phyloP scores from a whole-genome alignment of 2,113 vertebrate species.

The Dermatemys mawii region DNA sequence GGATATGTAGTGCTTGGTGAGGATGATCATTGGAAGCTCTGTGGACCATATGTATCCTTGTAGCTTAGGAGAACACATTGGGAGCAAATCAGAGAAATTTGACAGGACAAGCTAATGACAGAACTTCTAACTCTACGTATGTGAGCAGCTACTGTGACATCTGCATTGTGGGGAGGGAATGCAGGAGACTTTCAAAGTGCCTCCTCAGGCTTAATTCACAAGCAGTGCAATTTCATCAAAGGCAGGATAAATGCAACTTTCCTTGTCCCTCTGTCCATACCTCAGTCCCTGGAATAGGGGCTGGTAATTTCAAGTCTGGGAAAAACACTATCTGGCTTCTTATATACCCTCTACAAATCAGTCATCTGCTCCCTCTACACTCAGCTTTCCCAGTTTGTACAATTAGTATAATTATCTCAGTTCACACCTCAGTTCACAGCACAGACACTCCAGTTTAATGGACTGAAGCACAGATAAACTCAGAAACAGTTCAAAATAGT shows the following conservation, averaged over 20 bases:
- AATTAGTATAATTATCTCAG: slow-evolving; percentile 69
- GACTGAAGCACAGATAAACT: slow-evolving; percentile 52
- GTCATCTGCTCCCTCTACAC: background rate
- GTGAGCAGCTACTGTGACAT: background rate
- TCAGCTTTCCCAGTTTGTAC: slow-evolving; percentile 38
- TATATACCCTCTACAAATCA: slow-evolving; percentile 16
- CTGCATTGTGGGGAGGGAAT: background rate
- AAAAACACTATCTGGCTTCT: background rate
- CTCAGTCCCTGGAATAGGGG: background rate
- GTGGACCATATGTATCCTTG: background rate
- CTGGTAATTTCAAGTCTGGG: background rate
- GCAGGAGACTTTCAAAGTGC: background rate
- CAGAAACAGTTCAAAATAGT: slow-evolving; percentile 41
- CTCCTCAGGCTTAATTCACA: background rate
- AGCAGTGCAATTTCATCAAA: background rate
- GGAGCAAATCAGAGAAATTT: background rate
- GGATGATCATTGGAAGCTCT: background rate
- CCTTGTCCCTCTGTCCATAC: background rate
- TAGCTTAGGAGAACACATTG: background rate
- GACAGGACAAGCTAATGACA: background rate
- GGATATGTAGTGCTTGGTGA: background rate
- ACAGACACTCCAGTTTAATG: slow-evolving; percentile 59
- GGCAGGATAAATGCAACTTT: accelerated
- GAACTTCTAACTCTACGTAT: background rate
- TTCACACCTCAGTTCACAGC: slow-evolving; percentile 64